These are phyloP conservation scores for Drosophila pandora DNA, from an alignment of 1,140 invertebrate species.

Conservation along the genomic window DNA sequence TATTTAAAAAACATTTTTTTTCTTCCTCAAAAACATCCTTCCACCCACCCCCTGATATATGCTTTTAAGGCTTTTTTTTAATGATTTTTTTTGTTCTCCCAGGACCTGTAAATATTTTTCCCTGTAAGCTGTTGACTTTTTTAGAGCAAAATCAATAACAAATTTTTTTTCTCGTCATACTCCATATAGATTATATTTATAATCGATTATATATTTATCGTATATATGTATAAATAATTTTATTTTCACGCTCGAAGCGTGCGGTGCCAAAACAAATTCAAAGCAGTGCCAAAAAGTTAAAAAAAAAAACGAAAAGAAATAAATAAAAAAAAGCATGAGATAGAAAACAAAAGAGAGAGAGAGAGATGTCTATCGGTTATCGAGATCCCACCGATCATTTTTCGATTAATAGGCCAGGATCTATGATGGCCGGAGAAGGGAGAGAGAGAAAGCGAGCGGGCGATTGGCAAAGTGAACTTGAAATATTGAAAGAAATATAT, in stretches of 20 bases:
- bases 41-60: not conserved
- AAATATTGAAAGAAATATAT: too few relatives aligned
- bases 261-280: slow-evolving; percentile 76
- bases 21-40: not conserved
- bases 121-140: slow-evolving; percentile 50
- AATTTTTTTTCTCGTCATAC: slow-evolving; percentile 32
- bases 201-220: slow-evolving; percentile 17
- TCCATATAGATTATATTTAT: slow-evolving; percentile 35
- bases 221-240: slow-evolving; percentile 48
- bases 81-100: slow-evolving; percentile 13
- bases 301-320: slow-evolving; percentile 26
- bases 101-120: slow-evolving; percentile 65
- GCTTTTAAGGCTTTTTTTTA: slow-evolving; percentile 15
- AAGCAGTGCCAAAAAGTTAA: slow-evolving; percentile 73
- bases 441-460: not conserved
- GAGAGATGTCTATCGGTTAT: not conserved
- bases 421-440: not conserved
- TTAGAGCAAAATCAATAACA: slow-evolving; percentile 9
- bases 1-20: slow-evolving; percentile 9
- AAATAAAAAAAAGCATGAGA: slow-evolving; percentile 2
- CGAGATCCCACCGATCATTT: slow-evolving; percentile 61
- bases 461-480: slow-evolving; percentile 43
- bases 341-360: not conserved
- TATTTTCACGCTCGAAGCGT: slow-evolving; percentile 73
- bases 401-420: slow-evolving; percentile 22